Conservation (phyloP, 2,797 vertebrate genomes). For the Monodelphis domestica region DNA sequence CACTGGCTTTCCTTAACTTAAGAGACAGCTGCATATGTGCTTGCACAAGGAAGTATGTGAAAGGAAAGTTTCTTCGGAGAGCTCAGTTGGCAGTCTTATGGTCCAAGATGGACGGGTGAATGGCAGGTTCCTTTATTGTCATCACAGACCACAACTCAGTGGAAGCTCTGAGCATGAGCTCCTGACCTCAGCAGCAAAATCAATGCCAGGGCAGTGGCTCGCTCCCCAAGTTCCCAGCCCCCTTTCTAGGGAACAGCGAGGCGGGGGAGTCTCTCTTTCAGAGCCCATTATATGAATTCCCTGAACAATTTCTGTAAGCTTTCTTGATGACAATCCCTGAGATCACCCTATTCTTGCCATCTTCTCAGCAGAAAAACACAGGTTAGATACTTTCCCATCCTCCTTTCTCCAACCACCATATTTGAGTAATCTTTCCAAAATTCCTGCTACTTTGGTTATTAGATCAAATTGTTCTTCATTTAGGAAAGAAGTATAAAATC, state of each 20-base stretch:
- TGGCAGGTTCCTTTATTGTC: conserved; percentile 11
- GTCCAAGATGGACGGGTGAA: conserved; percentile 69
- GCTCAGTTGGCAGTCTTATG: conserved; percentile 56
- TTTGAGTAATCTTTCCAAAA: background rate
- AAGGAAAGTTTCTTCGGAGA: conserved; percentile 17
- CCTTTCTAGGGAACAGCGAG: background rate
- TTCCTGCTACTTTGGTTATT: background rate
- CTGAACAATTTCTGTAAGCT: background rate
- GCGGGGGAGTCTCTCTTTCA: conserved; percentile 13
- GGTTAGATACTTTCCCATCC: background rate
- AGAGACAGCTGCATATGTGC: background rate
- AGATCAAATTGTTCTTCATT: background rate
- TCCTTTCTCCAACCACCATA: background rate
- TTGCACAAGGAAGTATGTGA: background rate
- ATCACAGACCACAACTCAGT: background rate
- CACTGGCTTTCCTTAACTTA: background rate
- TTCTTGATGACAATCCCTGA: background rate
- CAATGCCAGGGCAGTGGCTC: background rate
- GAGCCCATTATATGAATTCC: background rate
- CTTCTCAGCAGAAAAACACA: conserved; percentile 11
- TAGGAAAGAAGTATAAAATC: conserved; percentile 17
- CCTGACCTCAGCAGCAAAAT: background rate
- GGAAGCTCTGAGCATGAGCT: background rate
- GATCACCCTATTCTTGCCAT: background rate
- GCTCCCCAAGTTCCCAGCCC: background rate